Evolutionary conservation across 2,888 invertebrate species (phyloP), one percentile per base, ranked within the genome.

Genomic region (Aspidapion aeneum): DNA sequence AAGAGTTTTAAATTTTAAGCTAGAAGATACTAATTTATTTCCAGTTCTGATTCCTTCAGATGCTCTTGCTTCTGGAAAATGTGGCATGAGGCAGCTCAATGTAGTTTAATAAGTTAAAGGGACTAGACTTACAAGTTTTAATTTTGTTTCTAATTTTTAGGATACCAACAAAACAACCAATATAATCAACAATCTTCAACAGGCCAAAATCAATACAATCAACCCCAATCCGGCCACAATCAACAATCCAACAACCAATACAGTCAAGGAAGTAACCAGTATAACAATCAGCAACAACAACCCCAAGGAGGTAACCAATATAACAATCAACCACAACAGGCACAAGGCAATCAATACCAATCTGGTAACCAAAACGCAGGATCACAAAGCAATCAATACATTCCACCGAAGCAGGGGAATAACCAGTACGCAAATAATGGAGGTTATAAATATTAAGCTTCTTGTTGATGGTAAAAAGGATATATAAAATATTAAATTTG

Each of bases 371-470:
- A 61, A 17, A 57, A 59, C 58, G 56, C 56, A 21, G 65, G 59
- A 21, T 60, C 64, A 16, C 63, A 61, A 50, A 65, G 62, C 60
- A 68, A 66, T 49, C 68, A 68, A 55, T 68, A 68, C 64, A 68
- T 68, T 19, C 68, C 68, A 21, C 68, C 68, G 1, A 63, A 21
- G 58, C 9, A 57, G 2, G 60, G 61, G 35, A 62, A n/a, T n/a
- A n/a, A 62, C n/a, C 56, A 60, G 18, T 60, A 63, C 49, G 60
- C 35, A 17, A 52, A 60, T 18, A 66, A 63, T 21, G 59, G 51
- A 16, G 68, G 66, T 18, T 68, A 68, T 62, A 68, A 66, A 61
- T 68, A 68, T 57, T 68, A 68, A 49, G 58, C n/a, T 48, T 48
- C n/a, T 9, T 48, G n/a, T 9, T 48, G n/a, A 48, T 48, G 9